Evolutionary conservation across 2,888 invertebrate species (phyloP).

Genomic region (Lasioglossum calceatum): DNA sequence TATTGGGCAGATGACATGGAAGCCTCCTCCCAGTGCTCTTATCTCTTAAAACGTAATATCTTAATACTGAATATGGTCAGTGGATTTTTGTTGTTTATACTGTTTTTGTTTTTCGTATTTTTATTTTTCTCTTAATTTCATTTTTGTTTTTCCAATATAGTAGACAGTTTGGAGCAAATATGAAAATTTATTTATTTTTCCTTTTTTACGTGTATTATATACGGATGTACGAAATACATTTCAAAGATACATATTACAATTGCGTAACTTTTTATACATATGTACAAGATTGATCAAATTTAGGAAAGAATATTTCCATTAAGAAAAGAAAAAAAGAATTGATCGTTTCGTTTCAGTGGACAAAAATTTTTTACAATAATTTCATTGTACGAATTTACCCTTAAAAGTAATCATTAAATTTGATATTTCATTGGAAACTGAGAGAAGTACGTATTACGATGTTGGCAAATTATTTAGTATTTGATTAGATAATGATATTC

Average conservation of each 20-base stretch:
- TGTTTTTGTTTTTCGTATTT: slow-evolving; percentile 13
- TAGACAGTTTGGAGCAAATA: slow-evolving; percentile 11
- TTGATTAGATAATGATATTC: slow-evolving; percentile 75
- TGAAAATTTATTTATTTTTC: slow-evolving; percentile 7
- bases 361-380: slow-evolving; percentile 12
- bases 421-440: slow-evolving; percentile 26
- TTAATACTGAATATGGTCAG: slow-evolving; percentile 3
- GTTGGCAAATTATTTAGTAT: slow-evolving; percentile 60
- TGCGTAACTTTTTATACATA: slow-evolving; percentile 37
- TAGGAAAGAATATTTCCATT: slow-evolving; percentile 8
- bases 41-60: neutral
- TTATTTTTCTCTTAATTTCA: slow-evolving; percentile 11
- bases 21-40: neutral
- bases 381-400: slow-evolving; percentile 15
- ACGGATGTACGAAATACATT: slow-evolving; percentile 44
- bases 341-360: neutral
- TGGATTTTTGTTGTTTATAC: slow-evolving; percentile 14
- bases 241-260: slow-evolving; percentile 38
- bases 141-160: slow-evolving; percentile 4
- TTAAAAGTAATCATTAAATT: slow-evolving; percentile 25
- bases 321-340: neutral
- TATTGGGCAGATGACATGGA: slow-evolving; percentile 7
- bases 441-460: slow-evolving; percentile 40
- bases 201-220: slow-evolving; percentile 21
- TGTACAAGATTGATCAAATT: slow-evolving; percentile 43